Evolutionary conservation across 2,888 invertebrate species (phyloP).

Genomic region (Pollenia griseotomentosa): DNA sequence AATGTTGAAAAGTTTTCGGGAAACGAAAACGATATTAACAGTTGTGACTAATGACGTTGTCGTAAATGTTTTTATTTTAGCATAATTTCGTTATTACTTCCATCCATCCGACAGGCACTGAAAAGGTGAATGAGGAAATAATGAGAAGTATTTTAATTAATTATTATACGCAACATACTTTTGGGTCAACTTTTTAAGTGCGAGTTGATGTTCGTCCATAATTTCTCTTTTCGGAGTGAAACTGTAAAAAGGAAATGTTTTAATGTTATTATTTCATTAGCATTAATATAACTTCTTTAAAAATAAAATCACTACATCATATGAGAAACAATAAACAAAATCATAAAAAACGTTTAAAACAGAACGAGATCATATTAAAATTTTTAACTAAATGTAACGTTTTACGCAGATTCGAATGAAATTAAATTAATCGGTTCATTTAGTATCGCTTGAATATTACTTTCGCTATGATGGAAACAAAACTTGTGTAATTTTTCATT

Average conservation of each 20-base stretch:
- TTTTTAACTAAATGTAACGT: neutral
- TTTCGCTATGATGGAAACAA: too few relatives aligned
- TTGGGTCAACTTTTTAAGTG: neutral
- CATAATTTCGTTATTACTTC: neutral
- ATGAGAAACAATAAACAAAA: too few relatives aligned
- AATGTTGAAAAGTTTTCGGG: neutral
- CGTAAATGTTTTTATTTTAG: neutral
- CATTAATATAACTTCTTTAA: too few relatives aligned
- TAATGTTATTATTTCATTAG: too few relatives aligned
- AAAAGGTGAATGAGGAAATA: neutral
- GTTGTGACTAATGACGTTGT: constrained; percentile 28
- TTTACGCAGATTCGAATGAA: too few relatives aligned
- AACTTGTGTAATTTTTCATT: too few relatives aligned
- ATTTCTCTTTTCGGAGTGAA: neutral
- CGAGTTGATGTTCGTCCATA: neutral
- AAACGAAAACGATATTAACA: neutral
- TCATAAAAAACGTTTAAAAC: too few relatives aligned
- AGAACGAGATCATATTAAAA: too few relatives aligned
- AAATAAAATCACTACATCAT: too few relatives aligned
- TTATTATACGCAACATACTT: neutral
- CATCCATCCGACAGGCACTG: neutral
- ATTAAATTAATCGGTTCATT: too few relatives aligned
- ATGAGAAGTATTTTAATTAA: constrained; percentile 8
- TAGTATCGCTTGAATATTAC: too few relatives aligned
- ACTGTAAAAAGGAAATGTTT: neutral